Base-by-base conservation (phyloP, 2,113 vertebrate species). In the Blennius ocellaris region DNA sequence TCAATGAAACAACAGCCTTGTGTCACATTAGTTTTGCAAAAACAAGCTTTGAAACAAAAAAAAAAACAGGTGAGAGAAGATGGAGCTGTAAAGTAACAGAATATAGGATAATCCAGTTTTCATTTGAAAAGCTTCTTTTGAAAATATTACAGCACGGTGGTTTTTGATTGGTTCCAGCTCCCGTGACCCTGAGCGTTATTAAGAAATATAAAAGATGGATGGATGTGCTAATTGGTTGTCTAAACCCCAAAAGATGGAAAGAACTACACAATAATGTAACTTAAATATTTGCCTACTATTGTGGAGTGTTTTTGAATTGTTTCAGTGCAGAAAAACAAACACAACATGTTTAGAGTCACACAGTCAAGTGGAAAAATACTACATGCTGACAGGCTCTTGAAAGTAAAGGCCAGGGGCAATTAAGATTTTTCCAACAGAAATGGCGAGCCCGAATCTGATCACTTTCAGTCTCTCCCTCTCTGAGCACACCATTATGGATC, bases 361-460 rank as follows among this genome's bases (percentile, higher is more conserved):
- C 1, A 6, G 47, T 80, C 60, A 85, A 81, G 54, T 61, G 67
- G 55, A 82, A 76, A 78, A 78, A 84, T 37, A 57, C 67, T 75
- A 69, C 61, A 51, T 70, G 73, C 57, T 82, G 74, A 76, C 86
- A 81, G 76, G 76, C 75, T 58, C 73, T 75, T 62, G 53, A 50
- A 65, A 78, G 36, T 59, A 86, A 84, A 92, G 56, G 76, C 75
- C 87, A 78, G 16, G 6, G 49, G 38, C 40, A 54, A 81, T 85
- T 60, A 78, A 86, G 74, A 77, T 59, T 59, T 69, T 43, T 39
- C 48, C 76, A 44, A 63, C 48, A 78, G 64, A 82, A 87, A 84
- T 44, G 56, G 15, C 11, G 5, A 17, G 14, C 17, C 62, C 2
- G 30, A 44, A 59, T 71, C 62, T 40, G 70, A 80, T 86, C 83